phyloP scores from a whole-genome alignment of 2,113 vertebrate genomes.

The Corynorhinus townsendii region DNA sequence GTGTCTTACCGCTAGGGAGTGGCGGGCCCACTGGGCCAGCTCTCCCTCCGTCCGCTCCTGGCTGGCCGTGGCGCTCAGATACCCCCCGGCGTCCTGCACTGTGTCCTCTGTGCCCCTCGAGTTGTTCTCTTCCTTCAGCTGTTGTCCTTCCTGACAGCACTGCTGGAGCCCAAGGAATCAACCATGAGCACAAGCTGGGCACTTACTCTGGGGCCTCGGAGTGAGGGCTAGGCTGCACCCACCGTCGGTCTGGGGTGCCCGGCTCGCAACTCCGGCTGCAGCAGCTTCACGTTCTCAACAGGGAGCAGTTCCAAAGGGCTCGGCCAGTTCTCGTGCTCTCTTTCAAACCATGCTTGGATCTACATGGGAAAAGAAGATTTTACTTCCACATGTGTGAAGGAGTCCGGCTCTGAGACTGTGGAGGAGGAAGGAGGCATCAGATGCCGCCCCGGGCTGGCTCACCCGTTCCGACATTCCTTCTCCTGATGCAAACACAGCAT shows the following conservation, averaged over 20 bases:
- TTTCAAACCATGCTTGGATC: conserved; percentile 83
- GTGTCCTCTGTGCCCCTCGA: conserved; percentile 39
- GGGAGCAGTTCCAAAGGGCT: conserved; percentile 72
- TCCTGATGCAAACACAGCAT: fast-evolving
- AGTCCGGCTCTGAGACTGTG: not conserved
- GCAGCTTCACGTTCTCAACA: conserved; percentile 69
- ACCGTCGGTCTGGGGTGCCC: conserved; percentile 71
- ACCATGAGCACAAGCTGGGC: not conserved
- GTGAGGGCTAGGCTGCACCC: not conserved
- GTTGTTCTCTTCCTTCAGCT: conserved; percentile 71
- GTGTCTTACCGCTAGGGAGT: conserved; percentile 77
- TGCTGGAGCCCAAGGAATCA: conserved; percentile 67
- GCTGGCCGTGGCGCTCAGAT: conserved; percentile 73
- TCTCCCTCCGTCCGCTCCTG: conserved; percentile 74
- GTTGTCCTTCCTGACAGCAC: conserved; percentile 77
- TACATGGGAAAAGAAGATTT: conserved; percentile 42
- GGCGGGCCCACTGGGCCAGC: conserved; percentile 79
- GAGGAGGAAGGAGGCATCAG: not conserved
- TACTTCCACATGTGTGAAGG: not conserved
- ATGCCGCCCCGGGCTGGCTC: not conserved
- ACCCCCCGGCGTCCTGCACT: conserved; percentile 68
- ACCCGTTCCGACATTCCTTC: fast-evolving
- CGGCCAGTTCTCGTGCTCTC: conserved; percentile 78
- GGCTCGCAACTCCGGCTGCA: conserved; percentile 71
- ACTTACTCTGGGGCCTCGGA: too few species aligned